Conservation (phyloP, 2,888 invertebrate species). For the Gisinianus flammeolus region DNA sequence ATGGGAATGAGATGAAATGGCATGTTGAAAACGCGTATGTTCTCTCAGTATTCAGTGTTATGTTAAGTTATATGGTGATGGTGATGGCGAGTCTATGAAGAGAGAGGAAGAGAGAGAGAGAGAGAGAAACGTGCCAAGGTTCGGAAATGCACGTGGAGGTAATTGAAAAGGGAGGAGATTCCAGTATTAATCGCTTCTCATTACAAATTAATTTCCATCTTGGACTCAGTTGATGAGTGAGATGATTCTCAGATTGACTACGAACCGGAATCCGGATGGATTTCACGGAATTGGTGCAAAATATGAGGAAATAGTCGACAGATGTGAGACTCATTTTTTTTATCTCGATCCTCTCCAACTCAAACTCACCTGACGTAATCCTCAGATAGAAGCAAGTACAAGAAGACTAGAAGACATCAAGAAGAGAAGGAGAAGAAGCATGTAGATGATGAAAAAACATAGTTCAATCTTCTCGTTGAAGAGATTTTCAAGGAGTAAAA, state of each 20-base stretch:
- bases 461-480: constrained; percentile 38
- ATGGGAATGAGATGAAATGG: constrained; percentile 4
- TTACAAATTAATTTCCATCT: constrained; percentile 36
- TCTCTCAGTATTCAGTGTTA: background rate
- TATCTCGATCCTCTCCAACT: constrained; percentile 1
- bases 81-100: background rate
- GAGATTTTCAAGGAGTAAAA: background rate
- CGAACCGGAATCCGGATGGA: too few relatives aligned
- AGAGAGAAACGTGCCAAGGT: constrained; percentile 36
- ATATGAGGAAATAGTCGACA: constrained; percentile 55
- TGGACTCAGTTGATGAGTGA: constrained; percentile 21
- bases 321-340: constrained; percentile 48
- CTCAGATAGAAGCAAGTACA: too few relatives aligned
- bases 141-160: constrained; percentile 55
- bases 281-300: constrained; percentile 41
- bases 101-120: background rate
- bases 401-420: too few relatives aligned
- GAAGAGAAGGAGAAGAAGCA: constrained; percentile 11
- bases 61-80: background rate
- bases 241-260: constrained; percentile 20
- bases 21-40: background rate
- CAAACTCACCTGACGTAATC: constrained; percentile 39
- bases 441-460: constrained; percentile 34
- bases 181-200: constrained; percentile 45
- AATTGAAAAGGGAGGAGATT: constrained; percentile 59